A percentile compares a stretch with the other conserved stretches of the same genome.
phyloP scores from a whole-genome alignment of 2,888 invertebrate species.

The Orthosia gracilis region DNA sequence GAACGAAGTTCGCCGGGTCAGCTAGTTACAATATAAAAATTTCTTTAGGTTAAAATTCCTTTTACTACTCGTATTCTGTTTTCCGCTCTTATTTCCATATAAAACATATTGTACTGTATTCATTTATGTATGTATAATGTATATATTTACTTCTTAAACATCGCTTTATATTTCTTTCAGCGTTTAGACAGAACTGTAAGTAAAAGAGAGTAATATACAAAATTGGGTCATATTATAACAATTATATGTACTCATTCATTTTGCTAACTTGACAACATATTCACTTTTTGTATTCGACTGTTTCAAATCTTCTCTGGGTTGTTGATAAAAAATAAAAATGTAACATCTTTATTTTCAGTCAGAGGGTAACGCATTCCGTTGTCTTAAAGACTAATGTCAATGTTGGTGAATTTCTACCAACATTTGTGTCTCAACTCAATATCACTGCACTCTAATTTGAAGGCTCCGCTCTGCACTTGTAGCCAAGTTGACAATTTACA shows the following conservation, averaged over 20 bases:
- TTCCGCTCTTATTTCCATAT: neutral
- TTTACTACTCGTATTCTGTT: neutral
- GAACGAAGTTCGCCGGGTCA: too few species aligned
- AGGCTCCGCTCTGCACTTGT: too few species aligned
- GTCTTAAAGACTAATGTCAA: too few species aligned
- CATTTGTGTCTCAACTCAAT: too few species aligned
- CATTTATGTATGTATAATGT: slow-evolving; percentile 30
- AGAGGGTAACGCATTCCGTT: neutral
- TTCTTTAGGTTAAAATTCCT: neutral
- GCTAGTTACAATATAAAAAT: neutral
- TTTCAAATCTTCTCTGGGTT: neutral
- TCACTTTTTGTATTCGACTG: neutral
- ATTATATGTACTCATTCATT: slow-evolving; percentile 1
- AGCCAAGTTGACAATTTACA: too few species aligned
- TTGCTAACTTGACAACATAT: slow-evolving; percentile 6
- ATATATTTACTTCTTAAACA: slow-evolving; percentile 27
- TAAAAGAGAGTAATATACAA: slow-evolving; percentile 2
- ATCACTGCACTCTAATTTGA: too few species aligned
- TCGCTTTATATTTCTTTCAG: slow-evolving; percentile 43
- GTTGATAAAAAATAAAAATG: neutral
- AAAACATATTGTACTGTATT: neutral
- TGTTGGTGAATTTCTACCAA: too few species aligned
- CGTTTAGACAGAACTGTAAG: slow-evolving; percentile 29
- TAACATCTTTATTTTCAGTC: neutral
- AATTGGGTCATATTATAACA: slow-evolving; percentile 1